Evolutionary conservation across 2,888 invertebrate species (phyloP), one percentile per base, ranked within the genome.

Genomic region (Teleogryllus oceanicus): DNA sequence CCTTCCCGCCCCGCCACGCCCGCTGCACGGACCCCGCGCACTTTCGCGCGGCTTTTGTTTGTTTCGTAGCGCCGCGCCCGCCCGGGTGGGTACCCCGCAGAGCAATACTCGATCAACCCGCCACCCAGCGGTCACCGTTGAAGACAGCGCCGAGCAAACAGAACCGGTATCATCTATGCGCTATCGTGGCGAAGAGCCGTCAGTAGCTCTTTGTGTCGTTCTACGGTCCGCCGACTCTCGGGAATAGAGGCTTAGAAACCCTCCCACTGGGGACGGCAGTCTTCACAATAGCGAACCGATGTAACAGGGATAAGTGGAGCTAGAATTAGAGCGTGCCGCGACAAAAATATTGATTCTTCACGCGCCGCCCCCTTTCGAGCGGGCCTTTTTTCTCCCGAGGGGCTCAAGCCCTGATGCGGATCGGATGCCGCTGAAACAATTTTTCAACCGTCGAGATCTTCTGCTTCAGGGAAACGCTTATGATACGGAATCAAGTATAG

Each of bases 161-260:
- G 37, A 37, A 62, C 16, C 16, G 62, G 62, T 13, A 62, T 62
- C 62, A 62, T 62, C 62, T 62, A 62, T 62, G 62, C 62, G 62
- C 13, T 62, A 62, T 62, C 62, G 62, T 18, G 62, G 16, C n/a
- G 62, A 13, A n/a, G 62, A 62, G 62, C 16, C 11, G 62, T 62
- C 62, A 62, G 62, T 62, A n/a, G 62, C n/a, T 62, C 62, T 62
- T 62, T 62, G 62, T 62, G 62, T 62, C 62, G 62, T 62, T 62
- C 3, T 62, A 62, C 62, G 62, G 62, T 62, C 16, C 62, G 11
- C 13, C 62, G 62, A 13, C 62, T 62, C 62, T n/a, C 62, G 16
- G 62, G 62, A 62, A 62, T 62, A 62, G 16, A 13, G n/a, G 62
- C n/a, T 13, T 62, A n/a, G 62, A 62, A 37, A 37, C 16, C 62